Evolutionary conservation across 1,140 invertebrate species (phyloP), one percentile per base, ranked within the genome.

Genomic region (Phortica variegata): DNA sequence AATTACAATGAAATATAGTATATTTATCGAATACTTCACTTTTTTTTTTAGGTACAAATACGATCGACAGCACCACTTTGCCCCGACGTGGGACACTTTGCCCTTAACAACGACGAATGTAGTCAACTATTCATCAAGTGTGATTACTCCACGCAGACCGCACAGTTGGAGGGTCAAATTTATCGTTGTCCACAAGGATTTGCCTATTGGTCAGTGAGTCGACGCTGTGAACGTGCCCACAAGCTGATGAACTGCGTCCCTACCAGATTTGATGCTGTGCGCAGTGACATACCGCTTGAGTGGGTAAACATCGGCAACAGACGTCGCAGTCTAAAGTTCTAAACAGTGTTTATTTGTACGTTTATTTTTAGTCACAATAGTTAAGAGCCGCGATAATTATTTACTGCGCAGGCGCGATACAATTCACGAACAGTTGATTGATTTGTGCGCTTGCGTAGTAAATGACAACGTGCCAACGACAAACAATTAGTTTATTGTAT

Each of bases 71-170:
- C 38, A 1, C 76, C 78, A 3, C 74, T 87, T 2, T 93, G 90
- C 63, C 83, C 87, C 6, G 66, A 61, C 12, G 81, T 82, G 59
- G 90, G 89, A 26, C 83, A 86, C 57, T 86, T 84, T 63, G 82
- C 86, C 9, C 80, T 86, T 23, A 82, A 83, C 47, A 80, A 80
- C 43, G 79, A 83, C 44, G 78, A 82, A 65, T 89, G 87, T 72
- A 87, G 86, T 47, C 80, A 83, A 38, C 80, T 81, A 2, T 91
- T 91, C 69, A 79, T 88, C 40, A 91, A 88, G 73, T 93, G 90
- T 68, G 77, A 77, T 51, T 79, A 77, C 61, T 74, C 76, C 6
- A 60, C 65, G 45, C 71, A 79, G 34, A 73, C 62, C 0, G 69
- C 77, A 34, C 80, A 69, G 42, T 75, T 91, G 52, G 80, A 85